phyloP scores from a whole-genome alignment of 2,888 invertebrate genomes.

The Rhagium mordax region DNA sequence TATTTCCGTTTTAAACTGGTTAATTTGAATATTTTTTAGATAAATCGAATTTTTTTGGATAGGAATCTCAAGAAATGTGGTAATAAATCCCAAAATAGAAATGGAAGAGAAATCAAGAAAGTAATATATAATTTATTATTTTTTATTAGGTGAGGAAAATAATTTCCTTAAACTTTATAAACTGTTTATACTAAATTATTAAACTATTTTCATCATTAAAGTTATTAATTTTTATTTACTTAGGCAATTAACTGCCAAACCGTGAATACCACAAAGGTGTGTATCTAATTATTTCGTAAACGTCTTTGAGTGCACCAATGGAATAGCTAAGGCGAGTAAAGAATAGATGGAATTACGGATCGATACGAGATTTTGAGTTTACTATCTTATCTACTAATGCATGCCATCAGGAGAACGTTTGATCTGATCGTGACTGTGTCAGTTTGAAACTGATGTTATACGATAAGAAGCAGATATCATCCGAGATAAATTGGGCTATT shows the following conservation, averaged over 20 bases:
- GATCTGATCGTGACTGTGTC: conserved; percentile 26
- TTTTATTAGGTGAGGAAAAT: no score
- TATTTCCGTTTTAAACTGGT: no score
- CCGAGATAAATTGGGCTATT: conserved; percentile 24
- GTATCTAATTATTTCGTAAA: neutral
- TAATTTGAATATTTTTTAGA: no score
- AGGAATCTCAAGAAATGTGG: no score
- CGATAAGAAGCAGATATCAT: conserved; percentile 30
- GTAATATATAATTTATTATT: no score
- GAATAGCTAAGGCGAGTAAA: neutral
- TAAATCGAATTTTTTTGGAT: no score
- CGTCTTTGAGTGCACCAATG: neutral
- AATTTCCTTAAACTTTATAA: no score
- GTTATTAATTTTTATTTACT: no score
- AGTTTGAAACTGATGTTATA: conserved; percentile 18
- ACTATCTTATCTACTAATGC: conserved; percentile 14
- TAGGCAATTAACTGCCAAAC: neutral
- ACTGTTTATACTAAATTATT: no score
- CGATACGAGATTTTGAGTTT: neutral
- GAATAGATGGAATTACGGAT: neutral
- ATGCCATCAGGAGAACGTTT: conserved; percentile 2
- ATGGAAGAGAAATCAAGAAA: no score
- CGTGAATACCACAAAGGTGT: neutral
- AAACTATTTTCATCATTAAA: no score
- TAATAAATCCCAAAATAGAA: no score